Conservation (phyloP, 2,888 invertebrate genomes). For the Dicyrtoma fusca region DNA sequence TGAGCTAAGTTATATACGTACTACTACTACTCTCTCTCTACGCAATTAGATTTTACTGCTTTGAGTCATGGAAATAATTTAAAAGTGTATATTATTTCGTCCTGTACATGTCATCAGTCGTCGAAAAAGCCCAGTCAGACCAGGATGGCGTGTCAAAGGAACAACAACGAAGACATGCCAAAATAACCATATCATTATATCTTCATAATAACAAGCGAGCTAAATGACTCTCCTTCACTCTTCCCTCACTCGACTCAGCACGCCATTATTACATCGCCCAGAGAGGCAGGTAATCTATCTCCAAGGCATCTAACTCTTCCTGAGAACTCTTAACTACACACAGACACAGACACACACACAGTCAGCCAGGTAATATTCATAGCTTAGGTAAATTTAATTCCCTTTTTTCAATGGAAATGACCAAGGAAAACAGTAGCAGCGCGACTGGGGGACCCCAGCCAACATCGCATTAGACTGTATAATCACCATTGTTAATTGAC, state of each 20-base stretch:
- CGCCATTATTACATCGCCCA: conserved; percentile 24
- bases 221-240: conserved; percentile 31
- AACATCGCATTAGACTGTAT: background rate
- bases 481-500: conserved; percentile 24
- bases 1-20: too few species aligned
- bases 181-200: conserved; percentile 41
- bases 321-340: background rate
- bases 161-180: conserved; percentile 36
- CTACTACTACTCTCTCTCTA: too few species aligned
- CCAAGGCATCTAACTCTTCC: too few species aligned
- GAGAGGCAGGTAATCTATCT: too few species aligned
- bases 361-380: too few species aligned
- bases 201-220: conserved; percentile 39
- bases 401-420: too few species aligned
- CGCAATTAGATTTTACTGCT: too few species aligned
- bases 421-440: too few species aligned
- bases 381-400: too few species aligned
- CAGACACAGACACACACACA: background rate
- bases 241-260: conserved; percentile 12
- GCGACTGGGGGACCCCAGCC: too few species aligned
- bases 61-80: too few species aligned
- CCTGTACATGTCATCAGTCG: conserved; percentile 18
- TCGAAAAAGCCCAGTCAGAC: background rate
- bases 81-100: too few species aligned
- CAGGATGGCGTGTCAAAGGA: conserved; percentile 31